Percentiles rank a stretch among this genome's conserved stretches.
These are phyloP conservation scores for Kradibia gibbosae DNA, from an alignment of 1,140 invertebrate genomes.

Conservation along the genomic window DNA sequence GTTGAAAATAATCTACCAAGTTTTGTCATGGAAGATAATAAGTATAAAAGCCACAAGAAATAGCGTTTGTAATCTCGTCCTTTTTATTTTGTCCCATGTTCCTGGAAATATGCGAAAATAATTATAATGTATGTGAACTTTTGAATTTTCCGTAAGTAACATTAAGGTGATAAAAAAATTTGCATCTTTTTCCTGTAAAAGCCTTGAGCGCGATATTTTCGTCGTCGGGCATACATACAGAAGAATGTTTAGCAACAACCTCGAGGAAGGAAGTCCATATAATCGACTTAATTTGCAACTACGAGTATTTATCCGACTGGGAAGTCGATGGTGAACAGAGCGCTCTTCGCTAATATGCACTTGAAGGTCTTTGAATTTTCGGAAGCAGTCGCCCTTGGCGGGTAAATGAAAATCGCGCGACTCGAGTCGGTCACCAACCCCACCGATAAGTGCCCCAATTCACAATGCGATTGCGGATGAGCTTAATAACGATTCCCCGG, in stretches of 20 bases:
- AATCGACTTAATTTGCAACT: conserved; percentile 20
- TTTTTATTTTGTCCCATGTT: background rate
- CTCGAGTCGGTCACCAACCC: too few species aligned
- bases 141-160: background rate
- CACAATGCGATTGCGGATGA: too few species aligned
- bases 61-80: background rate
- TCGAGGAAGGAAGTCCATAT: background rate
- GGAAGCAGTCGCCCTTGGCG: too few species aligned
- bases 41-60: background rate
- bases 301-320: background rate
- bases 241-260: background rate
- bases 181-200: background rate
- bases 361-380: too few species aligned
- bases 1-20: background rate
- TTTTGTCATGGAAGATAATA: background rate
- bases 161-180: conserved; percentile 4
- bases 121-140: background rate
- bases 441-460: too few species aligned
- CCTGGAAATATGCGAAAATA: background rate
- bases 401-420: too few species aligned
- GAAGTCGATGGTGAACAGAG: too few species aligned
- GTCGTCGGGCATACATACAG: background rate
- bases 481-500: too few species aligned
- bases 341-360: too few species aligned
- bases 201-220: background rate